Evolutionary conservation across 1,140 invertebrate genomes (phyloP).

Genomic region (Leptopilina clavipes): DNA sequence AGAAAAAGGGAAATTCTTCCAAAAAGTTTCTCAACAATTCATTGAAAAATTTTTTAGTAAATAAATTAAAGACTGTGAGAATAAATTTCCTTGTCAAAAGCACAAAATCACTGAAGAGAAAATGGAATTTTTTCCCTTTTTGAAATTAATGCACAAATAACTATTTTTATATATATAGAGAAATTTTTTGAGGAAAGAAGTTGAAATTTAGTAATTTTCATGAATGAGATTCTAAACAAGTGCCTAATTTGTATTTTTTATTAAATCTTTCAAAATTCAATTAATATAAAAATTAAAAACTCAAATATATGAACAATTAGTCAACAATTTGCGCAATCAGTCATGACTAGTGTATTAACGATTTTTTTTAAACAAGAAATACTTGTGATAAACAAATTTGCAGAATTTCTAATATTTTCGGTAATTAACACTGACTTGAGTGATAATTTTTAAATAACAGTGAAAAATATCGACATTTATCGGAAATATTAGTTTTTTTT

Average conservation of each 20-base stretch:
- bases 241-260: not conserved
- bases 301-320: not conserved
- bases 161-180: not conserved
- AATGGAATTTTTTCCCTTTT: not conserved
- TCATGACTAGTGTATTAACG: not conserved
- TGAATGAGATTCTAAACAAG: not conserved
- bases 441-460: not conserved
- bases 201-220: not conserved
- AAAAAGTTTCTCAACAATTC: too few relatives aligned
- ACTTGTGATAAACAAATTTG: conserved; percentile 7
- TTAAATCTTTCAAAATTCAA: too few relatives aligned
- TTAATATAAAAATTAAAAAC: too few relatives aligned
- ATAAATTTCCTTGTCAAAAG: too few relatives aligned
- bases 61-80: too few relatives aligned
- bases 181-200: not conserved
- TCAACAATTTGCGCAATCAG: not conserved
- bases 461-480: not conserved
- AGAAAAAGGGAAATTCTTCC: too few relatives aligned
- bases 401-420: conserved; percentile 12
- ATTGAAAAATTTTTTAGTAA: too few relatives aligned
- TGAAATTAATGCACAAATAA: too few relatives aligned
- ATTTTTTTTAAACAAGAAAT: not conserved
- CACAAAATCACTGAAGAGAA: too few relatives aligned
- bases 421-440: not conserved
- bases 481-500: not conserved